Conservation (phyloP, 2,888 invertebrate genomes). For the Ormyrus thymus region DNA sequence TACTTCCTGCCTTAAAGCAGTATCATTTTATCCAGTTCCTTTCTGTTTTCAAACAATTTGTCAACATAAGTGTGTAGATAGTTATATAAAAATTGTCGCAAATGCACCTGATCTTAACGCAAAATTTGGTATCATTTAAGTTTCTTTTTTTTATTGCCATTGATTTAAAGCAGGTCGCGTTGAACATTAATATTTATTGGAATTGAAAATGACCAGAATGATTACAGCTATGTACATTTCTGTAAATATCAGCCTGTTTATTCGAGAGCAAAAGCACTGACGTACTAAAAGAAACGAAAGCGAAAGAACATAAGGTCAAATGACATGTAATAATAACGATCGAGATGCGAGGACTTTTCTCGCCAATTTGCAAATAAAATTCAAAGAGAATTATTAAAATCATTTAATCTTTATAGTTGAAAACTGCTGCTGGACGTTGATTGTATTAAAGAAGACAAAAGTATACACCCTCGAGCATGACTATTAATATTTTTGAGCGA, state of each 20-base stretch:
- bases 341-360: constrained; percentile 7
- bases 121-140: constrained; percentile 31
- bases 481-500: constrained; percentile 35
- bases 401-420: constrained; percentile 46
- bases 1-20: constrained; percentile 30
- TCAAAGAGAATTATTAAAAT: constrained; percentile 49
- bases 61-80: constrained; percentile 56
- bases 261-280: constrained; percentile 55
- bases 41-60: constrained; percentile 27
- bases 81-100: constrained; percentile 55
- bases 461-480: constrained; percentile 37
- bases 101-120: constrained; percentile 43
- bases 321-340: constrained; percentile 15
- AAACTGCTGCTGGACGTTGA: constrained; percentile 51
- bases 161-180: constrained; percentile 33
- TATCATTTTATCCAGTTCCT: constrained; percentile 28
- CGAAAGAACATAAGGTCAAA: constrained; percentile 25
- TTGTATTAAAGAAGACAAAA: constrained; percentile 47
- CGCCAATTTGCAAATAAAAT: constrained; percentile 45
- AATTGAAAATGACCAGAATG: constrained; percentile 52
- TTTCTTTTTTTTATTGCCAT: constrained; percentile 35
- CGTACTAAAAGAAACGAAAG: constrained; percentile 45
- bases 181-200: constrained; percentile 38
- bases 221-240: constrained; percentile 54
- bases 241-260: constrained; percentile 56